Conservation (phyloP, 2,113 vertebrate genomes). For the Dissostichus mawsoni region DNA sequence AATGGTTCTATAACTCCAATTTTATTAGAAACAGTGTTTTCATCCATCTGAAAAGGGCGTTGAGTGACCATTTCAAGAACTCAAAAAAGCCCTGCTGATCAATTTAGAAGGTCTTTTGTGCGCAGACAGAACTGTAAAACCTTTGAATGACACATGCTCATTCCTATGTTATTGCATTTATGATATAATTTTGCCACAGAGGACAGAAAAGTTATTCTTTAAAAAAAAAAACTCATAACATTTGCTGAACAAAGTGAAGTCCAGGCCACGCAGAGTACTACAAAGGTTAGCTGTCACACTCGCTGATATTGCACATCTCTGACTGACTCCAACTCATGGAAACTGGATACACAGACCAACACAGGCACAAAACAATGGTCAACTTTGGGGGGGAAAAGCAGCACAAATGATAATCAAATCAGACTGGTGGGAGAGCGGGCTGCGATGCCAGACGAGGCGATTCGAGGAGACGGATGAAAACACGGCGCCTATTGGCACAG, state of each 20-base stretch:
- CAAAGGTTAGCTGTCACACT: conserved; percentile 46
- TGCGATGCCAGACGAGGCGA: conserved; percentile 45
- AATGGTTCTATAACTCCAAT: background rate
- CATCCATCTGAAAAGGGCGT: background rate
- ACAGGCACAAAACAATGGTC: conserved; percentile 47
- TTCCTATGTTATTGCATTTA: no score
- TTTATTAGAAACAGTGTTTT: conserved; percentile 1
- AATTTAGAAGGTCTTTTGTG: background rate
- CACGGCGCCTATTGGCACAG: conserved; percentile 80
- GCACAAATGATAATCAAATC: conserved; percentile 62
- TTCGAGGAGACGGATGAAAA: conserved; percentile 75
- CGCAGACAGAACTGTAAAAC: background rate
- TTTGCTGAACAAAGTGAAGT: conserved; percentile 22
- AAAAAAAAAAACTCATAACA: background rate
- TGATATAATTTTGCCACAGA: background rate
- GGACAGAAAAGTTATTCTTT: background rate
- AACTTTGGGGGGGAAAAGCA: conserved; percentile 43
- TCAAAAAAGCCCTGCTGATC: background rate
- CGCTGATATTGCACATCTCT: conserved; percentile 30
- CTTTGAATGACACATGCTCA: background rate
- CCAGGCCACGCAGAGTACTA: background rate
- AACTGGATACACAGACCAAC: conserved; percentile 43
- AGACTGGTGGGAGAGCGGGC: conserved; percentile 40
- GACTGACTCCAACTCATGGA: conserved; percentile 39
- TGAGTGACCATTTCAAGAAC: background rate